Percentiles rank a stretch among this genome's conserved stretches.
Evolutionary conservation across 2,113 vertebrate genomes (phyloP).

Genomic region (Corydoras sp.): DNA sequence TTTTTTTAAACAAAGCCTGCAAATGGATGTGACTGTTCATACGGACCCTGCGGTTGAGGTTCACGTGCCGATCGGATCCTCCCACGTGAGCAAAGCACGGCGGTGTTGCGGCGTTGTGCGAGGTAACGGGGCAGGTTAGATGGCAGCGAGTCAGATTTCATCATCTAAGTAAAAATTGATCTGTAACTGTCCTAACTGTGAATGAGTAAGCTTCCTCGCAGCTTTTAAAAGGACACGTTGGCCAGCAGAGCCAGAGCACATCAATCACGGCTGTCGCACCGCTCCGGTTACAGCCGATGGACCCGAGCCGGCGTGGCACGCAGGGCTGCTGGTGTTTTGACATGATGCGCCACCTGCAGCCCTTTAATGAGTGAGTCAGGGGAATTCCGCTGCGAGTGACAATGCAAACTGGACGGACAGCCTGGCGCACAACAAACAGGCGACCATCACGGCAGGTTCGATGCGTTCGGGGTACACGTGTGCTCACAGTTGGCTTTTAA

Average conservation of each 20-base stretch:
- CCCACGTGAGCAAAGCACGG: too few relatives aligned
- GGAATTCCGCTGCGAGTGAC: conserved; percentile 8
- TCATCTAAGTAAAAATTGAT: conserved; percentile 55
- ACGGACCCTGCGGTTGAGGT: too few relatives aligned
- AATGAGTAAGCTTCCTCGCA: conserved; percentile 33
- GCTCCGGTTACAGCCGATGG: conserved; percentile 55
- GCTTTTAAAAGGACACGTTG: conserved; percentile 48
- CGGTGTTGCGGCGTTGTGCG: conserved; percentile 4
- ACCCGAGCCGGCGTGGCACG: conserved; percentile 24
- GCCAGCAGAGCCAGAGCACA: conserved; percentile 42
- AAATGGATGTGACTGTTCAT: too few relatives aligned
- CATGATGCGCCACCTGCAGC: background rate
- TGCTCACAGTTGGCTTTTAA: too few relatives aligned
- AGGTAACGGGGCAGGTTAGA: conserved; percentile 33
- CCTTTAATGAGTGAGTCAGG: conserved; percentile 11
- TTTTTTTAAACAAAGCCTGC: too few relatives aligned
- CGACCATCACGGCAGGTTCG: too few relatives aligned
- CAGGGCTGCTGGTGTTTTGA: background rate
- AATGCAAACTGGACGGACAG: background rate
- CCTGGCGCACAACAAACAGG: background rate
- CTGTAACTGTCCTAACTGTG: conserved; percentile 38
- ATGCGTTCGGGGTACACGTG: too few relatives aligned
- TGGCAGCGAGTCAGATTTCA: conserved; percentile 51
- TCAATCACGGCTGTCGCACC: conserved; percentile 48
- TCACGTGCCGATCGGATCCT: too few relatives aligned